These are phyloP conservation scores for Pelobates cultripes DNA, from an alignment of 2,797 vertebrate species.

Conservation along the genomic window DNA sequence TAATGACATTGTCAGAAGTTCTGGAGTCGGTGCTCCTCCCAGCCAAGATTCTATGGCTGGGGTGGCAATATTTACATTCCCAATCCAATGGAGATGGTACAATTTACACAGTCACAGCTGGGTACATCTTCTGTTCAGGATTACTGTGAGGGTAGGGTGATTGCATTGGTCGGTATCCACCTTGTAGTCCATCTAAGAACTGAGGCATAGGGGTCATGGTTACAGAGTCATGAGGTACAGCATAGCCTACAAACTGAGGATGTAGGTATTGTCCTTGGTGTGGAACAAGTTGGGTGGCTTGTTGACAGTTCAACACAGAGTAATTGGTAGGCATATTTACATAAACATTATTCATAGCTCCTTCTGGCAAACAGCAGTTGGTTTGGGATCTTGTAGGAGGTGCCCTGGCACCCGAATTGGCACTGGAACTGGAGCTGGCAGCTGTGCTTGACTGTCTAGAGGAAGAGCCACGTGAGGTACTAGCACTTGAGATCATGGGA, in stretches of 20 bases:
- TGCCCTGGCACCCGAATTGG: slow-evolving; percentile 78
- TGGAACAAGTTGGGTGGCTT: slow-evolving; percentile 94
- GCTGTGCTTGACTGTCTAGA: slow-evolving; percentile 96
- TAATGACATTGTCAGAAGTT: slow-evolving; percentile 55
- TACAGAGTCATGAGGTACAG: slow-evolving; percentile 81
- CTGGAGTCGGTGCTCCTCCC: slow-evolving; percentile 7
- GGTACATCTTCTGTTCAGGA: slow-evolving; percentile 89
- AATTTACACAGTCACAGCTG: slow-evolving; percentile 88
- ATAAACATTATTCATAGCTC: slow-evolving; percentile 88
- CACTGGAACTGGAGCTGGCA: slow-evolving; percentile 94
- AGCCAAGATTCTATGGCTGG: slow-evolving; percentile 29
- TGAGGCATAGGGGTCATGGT: slow-evolving; percentile 75
- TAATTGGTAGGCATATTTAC: slow-evolving; percentile 98
- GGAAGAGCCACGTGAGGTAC: slow-evolving; percentile 90
- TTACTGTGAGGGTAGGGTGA: slow-evolving; percentile 84
- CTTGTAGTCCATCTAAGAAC: slow-evolving; percentile 85
- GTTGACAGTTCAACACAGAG: slow-evolving; percentile 96
- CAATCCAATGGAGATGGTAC: neutral
- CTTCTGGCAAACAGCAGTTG: slow-evolving; percentile 89
- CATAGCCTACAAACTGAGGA: slow-evolving; percentile 91
- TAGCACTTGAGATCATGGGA: slow-evolving; percentile 93
- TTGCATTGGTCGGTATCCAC: slow-evolving; percentile 87
- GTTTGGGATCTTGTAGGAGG: slow-evolving; percentile 88
- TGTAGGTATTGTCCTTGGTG: slow-evolving; percentile 95
- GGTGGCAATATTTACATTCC: slow-evolving; percentile 46